These are phyloP conservation scores for Xenus cinereus DNA, from an alignment of 2,113 vertebrate species.

Conservation along the genomic window DNA sequence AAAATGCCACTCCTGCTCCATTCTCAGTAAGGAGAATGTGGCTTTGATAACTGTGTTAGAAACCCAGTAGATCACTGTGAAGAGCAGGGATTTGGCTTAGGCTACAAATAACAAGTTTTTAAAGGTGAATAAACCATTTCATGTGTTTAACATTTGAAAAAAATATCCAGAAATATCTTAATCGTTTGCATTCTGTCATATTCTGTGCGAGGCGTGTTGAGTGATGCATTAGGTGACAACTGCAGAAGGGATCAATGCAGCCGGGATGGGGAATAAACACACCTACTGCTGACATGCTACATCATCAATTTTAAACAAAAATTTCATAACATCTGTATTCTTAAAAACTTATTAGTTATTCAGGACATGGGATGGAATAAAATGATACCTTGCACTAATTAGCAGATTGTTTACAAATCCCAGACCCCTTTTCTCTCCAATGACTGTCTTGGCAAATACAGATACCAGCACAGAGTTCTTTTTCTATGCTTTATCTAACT, in stretches of 20 bases:
- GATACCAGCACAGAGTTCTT: neutral
- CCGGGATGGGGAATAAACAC: neutral
- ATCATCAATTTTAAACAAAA: neutral
- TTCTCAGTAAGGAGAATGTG: neutral
- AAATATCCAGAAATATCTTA: too few species aligned
- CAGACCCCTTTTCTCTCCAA: neutral
- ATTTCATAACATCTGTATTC: neutral
- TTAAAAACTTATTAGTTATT: neutral
- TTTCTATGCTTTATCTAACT: slow-evolving; percentile 35
- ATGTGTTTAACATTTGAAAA: neutral
- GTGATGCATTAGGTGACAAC: neutral
- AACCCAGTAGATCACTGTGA: neutral
- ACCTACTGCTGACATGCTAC: neutral
- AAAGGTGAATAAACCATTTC: neutral
- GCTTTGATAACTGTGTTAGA: neutral
- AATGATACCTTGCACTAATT: neutral
- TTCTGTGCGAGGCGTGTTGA: neutral
- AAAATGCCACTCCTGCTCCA: neutral
- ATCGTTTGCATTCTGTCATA: neutral
- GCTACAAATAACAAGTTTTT: neutral
- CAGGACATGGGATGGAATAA: neutral
- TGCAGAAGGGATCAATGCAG: neutral
- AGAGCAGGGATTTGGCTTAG: neutral
- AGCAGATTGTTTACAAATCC: slow-evolving; percentile 20
- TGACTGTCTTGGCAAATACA: slow-evolving; percentile 4